These are phyloP conservation scores for Pygoscelis antarcticus DNA, from an alignment of 2,113 vertebrate genomes.

Conservation along the genomic window DNA sequence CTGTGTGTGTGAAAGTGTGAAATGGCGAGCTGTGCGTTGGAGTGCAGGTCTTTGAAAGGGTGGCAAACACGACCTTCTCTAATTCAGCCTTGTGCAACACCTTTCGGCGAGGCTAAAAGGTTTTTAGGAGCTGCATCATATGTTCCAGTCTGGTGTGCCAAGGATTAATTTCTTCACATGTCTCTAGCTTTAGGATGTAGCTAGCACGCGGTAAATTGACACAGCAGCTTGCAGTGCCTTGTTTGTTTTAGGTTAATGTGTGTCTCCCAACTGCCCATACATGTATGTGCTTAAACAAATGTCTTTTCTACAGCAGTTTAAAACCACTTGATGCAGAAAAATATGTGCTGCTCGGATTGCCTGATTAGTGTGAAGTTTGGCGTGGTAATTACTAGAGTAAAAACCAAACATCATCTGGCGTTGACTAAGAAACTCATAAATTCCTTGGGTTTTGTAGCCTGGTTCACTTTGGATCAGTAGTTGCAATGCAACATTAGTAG, in stretches of 20 bases:
- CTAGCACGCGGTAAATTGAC: background rate
- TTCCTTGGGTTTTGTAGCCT: background rate
- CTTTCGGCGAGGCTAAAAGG: background rate
- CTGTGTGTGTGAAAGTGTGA: background rate
- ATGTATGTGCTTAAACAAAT: background rate
- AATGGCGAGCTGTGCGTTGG: background rate
- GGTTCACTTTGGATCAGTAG: background rate
- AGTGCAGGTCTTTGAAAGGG: background rate
- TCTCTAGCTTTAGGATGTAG: background rate
- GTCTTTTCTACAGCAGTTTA: background rate
- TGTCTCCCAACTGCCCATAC: background rate
- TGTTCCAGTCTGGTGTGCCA: background rate
- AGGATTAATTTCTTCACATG: background rate
- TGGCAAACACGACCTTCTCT: accelerated
- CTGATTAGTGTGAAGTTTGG: background rate
- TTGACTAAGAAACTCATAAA: background rate
- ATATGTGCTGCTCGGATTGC: background rate
- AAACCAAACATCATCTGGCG: background rate
- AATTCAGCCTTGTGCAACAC: background rate
- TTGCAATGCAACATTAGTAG: background rate
- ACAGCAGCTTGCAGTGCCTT: background rate
- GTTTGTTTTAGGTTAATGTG: background rate
- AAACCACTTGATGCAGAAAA: background rate
- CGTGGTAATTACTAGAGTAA: background rate
- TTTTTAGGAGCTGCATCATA: background rate